Base-by-base conservation (phyloP, 1,140 invertebrate species). In the Drosophila parabipectinata region DNA sequence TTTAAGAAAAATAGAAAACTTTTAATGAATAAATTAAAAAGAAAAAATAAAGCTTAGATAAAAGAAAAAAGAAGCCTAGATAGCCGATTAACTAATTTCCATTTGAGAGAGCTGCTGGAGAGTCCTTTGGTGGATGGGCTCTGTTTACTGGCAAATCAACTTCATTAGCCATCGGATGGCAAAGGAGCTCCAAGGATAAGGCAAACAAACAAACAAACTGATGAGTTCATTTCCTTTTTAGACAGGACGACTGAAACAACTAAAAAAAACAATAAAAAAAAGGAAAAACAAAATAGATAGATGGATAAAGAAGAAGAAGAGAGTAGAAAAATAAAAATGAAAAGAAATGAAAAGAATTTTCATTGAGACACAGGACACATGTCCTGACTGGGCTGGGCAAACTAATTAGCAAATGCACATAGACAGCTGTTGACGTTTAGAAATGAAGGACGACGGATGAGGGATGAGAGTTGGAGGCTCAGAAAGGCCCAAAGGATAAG, bases 191-290 rank as follows among this genome's bases (percentile, higher is more conserved):
- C 39, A 66, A 48, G 21, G 37, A 59, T 44, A 44, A 26, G 44
- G 9, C 48, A 75, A 74, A 56, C 59, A 73, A 60, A 57, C 37
- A 56, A 77, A 69, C 68, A 53, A 84, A 64, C 79, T 82, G 79
- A 88, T 87, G 83, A 79, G 73, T 87, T 88, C 82, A 87, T 87
- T 87, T 87, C 82, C 82, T 60, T 69, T 88, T 85, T 84, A 77
- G 80, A 80, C 81, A 72, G 52, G 41, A 21, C 34, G 12, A 37
- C 34, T 12, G 9, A 34, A n/a, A 37, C 10, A 47, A 50, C 10
- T 18, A 28, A 41, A n/a, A 8, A 32, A 67, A 30, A 41, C 4
- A 3, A 1, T 6, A 26, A 41, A 14, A 47, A 4, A 18, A 18
- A 37, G n/a, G n/a, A 57, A 32, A 44, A 44, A 41, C 12, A 41